Percentiles rank a stretch among this genome's conserved stretches.
Evolutionary conservation across 1,140 invertebrate genomes (phyloP).

Genomic region (Chymomyza costata): DNA sequence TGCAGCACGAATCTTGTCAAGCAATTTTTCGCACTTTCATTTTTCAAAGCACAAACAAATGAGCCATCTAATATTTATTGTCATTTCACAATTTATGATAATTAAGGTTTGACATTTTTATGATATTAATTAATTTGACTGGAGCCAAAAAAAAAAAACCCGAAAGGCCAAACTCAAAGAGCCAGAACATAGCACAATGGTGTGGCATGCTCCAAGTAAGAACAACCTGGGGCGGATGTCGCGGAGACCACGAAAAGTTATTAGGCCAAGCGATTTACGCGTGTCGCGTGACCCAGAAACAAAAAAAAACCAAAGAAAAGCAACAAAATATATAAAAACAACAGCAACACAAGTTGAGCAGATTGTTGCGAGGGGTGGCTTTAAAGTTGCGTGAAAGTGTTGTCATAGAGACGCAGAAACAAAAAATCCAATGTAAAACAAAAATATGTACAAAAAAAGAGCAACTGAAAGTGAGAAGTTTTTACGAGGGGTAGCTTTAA

Average conservation of each 20-base stretch:
- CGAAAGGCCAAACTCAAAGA: slow-evolving; percentile 13
- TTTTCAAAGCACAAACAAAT: slow-evolving; percentile 40
- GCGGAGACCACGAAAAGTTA: slow-evolving; percentile 62
- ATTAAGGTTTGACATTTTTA: slow-evolving; percentile 69
- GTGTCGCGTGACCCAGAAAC: slow-evolving; percentile 43
- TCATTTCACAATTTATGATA: slow-evolving; percentile 68
- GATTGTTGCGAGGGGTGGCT: no score
- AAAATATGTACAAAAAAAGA: slow-evolving; percentile 14
- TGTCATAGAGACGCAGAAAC: no score
- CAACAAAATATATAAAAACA: slow-evolving; percentile 12
- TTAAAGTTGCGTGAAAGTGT: no score
- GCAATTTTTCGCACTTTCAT: slow-evolving; percentile 28
- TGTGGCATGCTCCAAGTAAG: no score
- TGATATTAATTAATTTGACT: slow-evolving; percentile 70
- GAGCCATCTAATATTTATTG: slow-evolving; percentile 66
- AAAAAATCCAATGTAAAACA: slow-evolving; percentile 8
- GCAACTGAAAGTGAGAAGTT: slow-evolving; percentile 61
- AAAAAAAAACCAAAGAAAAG: slow-evolving; percentile 33
- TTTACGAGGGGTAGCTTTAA: no score
- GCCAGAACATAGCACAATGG: no score
- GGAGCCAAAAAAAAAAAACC: slow-evolving; percentile 15
- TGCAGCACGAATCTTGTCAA: background rate
- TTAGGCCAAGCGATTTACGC: slow-evolving; percentile 31
- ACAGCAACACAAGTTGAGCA: slow-evolving; percentile 10
- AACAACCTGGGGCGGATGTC: slow-evolving; percentile 53